Conservation (phyloP, 2,113 vertebrate species). For the Eudyptes chrysolophus region DNA sequence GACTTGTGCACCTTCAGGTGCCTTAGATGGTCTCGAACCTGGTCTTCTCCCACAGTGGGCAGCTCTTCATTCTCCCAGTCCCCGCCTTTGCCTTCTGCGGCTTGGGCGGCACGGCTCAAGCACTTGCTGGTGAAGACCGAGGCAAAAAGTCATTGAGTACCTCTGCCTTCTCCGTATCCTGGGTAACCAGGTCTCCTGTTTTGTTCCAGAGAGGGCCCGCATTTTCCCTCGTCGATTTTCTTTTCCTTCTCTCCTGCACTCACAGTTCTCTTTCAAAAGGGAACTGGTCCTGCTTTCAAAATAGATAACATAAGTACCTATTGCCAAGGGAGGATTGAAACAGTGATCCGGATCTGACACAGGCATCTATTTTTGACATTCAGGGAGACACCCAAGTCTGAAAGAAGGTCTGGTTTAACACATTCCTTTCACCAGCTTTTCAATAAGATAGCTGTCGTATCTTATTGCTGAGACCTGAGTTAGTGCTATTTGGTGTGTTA, state of each 20-base stretch:
- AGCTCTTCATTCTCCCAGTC: too few relatives aligned
- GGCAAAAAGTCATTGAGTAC: too few relatives aligned
- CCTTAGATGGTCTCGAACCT: too few relatives aligned
- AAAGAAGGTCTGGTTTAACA: slow-evolving; percentile 17
- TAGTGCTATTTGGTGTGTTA: neutral
- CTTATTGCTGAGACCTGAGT: neutral
- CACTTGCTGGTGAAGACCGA: too few relatives aligned
- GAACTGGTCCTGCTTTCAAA: neutral
- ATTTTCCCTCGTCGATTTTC: neutral
- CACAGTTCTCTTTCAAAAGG: neutral
- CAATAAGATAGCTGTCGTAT: neutral
- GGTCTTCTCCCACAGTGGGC: too few relatives aligned
- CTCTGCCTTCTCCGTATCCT: too few relatives aligned
- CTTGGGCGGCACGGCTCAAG: too few relatives aligned
- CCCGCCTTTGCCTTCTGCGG: too few relatives aligned
- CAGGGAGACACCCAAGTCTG: neutral
- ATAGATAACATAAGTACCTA: neutral
- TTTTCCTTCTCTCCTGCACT: neutral
- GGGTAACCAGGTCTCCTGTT: too few relatives aligned
- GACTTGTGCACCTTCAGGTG: too few relatives aligned
- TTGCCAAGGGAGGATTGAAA: slow-evolving; percentile 8
- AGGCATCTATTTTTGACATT: slow-evolving; percentile 8
- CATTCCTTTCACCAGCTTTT: slow-evolving; percentile 12
- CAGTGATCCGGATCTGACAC: slow-evolving; percentile 18
- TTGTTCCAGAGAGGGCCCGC: too few relatives aligned